Conservation (phyloP, 2,113 vertebrate genomes). For the Kryptolebias marmoratus region DNA sequence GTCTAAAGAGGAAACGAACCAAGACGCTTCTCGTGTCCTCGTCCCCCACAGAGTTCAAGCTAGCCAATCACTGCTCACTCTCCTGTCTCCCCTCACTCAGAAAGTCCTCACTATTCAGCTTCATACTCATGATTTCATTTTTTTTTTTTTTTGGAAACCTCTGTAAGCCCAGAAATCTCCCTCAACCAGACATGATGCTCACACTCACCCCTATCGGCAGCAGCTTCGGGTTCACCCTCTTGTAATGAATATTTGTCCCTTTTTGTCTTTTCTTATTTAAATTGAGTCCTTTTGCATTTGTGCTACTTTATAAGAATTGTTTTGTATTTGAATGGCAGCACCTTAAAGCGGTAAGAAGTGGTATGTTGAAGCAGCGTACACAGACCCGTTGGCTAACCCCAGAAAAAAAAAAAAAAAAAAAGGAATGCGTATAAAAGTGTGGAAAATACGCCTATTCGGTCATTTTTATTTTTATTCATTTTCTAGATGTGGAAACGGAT, state of each 20-base stretch:
- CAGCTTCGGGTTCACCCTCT: constrained; percentile 56
- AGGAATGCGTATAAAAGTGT: constrained; percentile 12
- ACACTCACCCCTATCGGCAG: constrained; percentile 44
- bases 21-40: constrained; percentile 42
- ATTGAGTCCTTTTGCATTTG: constrained; percentile 74
- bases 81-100: constrained; percentile 32
- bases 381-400: constrained; percentile 51
- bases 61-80: constrained; percentile 46
- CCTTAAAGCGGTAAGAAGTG: constrained; percentile 68
- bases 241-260: constrained; percentile 64
- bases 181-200: constrained; percentile 9
- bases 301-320: constrained; percentile 74
- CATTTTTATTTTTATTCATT: background rate
- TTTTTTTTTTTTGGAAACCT: background rate
- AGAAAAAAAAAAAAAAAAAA: background rate
- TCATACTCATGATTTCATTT: background rate
- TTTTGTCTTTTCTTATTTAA: constrained; percentile 73
- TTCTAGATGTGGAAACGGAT: background rate
- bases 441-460: background rate
- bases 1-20: constrained; percentile 55
- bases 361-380: constrained; percentile 32
- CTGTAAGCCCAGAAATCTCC: constrained; percentile 44
- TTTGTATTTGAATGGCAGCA: constrained; percentile 81
- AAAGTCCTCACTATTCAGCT: no score
- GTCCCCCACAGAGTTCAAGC: constrained; percentile 26